These are phyloP conservation scores for Drosophila murphyi DNA, from an alignment of 1,140 invertebrate genomes.

Conservation along the genomic window DNA sequence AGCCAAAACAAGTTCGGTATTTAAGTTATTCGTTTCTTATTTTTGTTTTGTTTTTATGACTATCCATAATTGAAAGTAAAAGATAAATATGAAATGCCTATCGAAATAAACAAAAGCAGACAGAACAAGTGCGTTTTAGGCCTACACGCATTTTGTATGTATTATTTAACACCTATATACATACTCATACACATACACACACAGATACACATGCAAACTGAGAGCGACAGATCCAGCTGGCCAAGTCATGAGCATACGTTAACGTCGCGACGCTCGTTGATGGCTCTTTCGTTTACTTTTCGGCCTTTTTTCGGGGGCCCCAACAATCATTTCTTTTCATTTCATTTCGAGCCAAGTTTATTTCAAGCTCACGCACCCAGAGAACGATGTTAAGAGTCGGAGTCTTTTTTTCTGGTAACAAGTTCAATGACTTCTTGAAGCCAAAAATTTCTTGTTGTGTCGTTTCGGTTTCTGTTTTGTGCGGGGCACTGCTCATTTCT, in stretches of 20 bases:
- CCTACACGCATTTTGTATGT: slow-evolving; percentile 31
- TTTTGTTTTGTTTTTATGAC: slow-evolving; percentile 5
- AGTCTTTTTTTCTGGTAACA: slow-evolving; percentile 54
- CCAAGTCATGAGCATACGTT: slow-evolving; percentile 20
- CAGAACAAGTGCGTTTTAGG: slow-evolving; percentile 77
- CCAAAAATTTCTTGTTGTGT: slow-evolving; percentile 60
- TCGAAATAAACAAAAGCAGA: slow-evolving; percentile 31
- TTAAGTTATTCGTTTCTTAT: slow-evolving; percentile 23
- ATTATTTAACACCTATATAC: slow-evolving; percentile 74
- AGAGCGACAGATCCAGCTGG: slow-evolving; percentile 14
- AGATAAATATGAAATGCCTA: slow-evolving; percentile 52
- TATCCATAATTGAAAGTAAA: slow-evolving; percentile 74
- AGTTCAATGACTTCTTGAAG: slow-evolving; percentile 80
- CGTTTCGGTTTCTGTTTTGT: slow-evolving; percentile 56
- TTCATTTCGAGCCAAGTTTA: slow-evolving; percentile 74
- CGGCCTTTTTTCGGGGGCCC: slow-evolving; percentile 47
- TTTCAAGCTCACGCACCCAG: slow-evolving; percentile 72
- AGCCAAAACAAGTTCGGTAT: slow-evolving; percentile 45
- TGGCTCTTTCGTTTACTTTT: slow-evolving; percentile 59
- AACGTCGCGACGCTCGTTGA: slow-evolving; percentile 34
- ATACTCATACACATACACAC: slow-evolving; percentile 9
- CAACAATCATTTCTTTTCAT: slow-evolving; percentile 74
- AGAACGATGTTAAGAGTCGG: slow-evolving; percentile 25
- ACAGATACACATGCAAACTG: slow-evolving; percentile 12
- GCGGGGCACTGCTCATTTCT: slow-evolving; percentile 43